These are phyloP conservation scores for Teleogryllus occipitalis DNA, from an alignment of 1,140 invertebrate species.

Conservation along the genomic window DNA sequence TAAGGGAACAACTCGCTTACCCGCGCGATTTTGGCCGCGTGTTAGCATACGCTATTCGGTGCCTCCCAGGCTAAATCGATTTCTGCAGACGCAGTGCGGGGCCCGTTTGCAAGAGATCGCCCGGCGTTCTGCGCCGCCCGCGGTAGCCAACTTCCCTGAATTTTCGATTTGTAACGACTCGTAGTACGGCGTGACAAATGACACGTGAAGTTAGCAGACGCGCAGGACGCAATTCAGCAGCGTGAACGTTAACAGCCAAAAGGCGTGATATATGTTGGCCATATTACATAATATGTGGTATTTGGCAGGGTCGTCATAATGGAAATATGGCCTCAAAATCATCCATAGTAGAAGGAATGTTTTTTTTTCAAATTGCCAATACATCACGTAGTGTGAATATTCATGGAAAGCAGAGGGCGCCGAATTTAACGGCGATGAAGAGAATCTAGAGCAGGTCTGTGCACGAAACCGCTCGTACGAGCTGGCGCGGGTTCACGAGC, in stretches of 20 bases:
- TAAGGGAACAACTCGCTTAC: not conserved
- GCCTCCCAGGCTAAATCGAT: not conserved
- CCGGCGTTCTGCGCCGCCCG: no score
- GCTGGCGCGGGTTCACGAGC: no score
- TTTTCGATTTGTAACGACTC: not conserved
- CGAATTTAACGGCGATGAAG: no score
- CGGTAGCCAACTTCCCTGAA: not conserved
- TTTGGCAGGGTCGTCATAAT: not conserved
- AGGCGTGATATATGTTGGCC: not conserved
- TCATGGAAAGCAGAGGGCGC: no score
- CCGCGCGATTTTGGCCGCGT: not conserved
- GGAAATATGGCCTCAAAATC: not conserved
- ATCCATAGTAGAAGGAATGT: not conserved
- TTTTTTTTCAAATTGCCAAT: not conserved
- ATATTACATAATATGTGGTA: not conserved
- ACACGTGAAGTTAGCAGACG: no score
- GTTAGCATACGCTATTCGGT: not conserved
- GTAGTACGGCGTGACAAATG: not conserved
- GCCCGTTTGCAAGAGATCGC: not conserved
- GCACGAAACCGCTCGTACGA: no score
- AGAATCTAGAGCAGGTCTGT: no score
- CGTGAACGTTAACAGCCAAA: no score
- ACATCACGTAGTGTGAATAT: no score
- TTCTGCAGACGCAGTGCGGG: not conserved
- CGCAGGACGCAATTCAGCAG: no score